Evolutionary conservation across 2,113 vertebrate genomes (phyloP), one percentile per base, ranked within the genome.

Genomic region (Melanostigma gelatinosum): DNA sequence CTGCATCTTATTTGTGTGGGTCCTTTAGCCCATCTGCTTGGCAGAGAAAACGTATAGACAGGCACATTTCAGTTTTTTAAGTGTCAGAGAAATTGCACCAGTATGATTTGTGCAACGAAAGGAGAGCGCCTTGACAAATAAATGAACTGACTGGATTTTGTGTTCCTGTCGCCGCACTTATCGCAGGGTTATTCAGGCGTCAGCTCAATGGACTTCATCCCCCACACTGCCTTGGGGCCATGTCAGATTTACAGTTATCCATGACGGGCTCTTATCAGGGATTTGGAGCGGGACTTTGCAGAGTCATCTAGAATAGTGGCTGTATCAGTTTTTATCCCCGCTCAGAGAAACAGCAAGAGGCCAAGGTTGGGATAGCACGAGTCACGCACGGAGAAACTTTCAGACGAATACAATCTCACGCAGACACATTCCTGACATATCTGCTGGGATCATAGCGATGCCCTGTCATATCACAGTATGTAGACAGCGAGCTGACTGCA

Each of bases 161-260:
- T 66, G 69, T 77, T 78, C 69, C 79, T 67, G 81, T 82, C 79
- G 79, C 72, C 44, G 4, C 78, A 55, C 86, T 87, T 83, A 89
- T 85, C 46, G 54, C 79, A 75, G 77, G 87, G 87, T 84, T 92
- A 85, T 88, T 85, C 80, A 82, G 87, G 75, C 79, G 36, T 88
- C 85, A 77, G 74, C 77, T 57, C 74, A 38, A 74, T 24, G 65
- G 89, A 93, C 93, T 87, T 90, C 87, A 87, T 91, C 82, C 86
- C 90, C 91, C 90, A 93, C 84, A 79, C 36, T 91, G 88, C 90
- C 86, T 90, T 46, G 81, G 83, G 90, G 85, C 87, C 89, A 79
- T 85, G 89, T 92, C 92, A 93, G 91, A 91, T 92, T 93, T 91
- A 93, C 86, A 75, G 89, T 90, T 84, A 88, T 90, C 91, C 90